Base-by-base conservation (phyloP, 92 coral and sea anemone species). In the Plumapathes pennacea region DNA sequence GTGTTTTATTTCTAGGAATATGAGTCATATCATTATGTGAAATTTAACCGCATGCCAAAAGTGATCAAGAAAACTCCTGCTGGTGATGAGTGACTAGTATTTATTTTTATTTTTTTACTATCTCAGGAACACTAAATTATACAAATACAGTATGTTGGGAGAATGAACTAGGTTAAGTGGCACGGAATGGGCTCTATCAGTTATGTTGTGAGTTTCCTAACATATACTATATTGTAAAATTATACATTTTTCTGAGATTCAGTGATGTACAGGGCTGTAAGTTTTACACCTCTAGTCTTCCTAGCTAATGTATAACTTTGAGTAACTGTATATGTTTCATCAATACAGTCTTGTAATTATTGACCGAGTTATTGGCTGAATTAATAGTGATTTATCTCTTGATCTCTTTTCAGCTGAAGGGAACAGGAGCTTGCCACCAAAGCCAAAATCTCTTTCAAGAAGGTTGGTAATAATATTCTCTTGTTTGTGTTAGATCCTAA, bases 11-110 rank as follows among this genome's bases (percentile, higher is more conserved):
- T 60, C 42, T 39, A 92, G 94, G 98, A 92, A 62, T 92, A 69
- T 76, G 96, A 92, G 43, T 83, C 98, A 1, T 92, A 88, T 51
- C 89, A 92, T 58, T 60, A 64, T 71, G 98, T 92, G n/a, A 92
- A 92, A 76, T 92, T 92, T 32, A 92, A 92, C 68, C 71, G 84
- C 18, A 70, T 62, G 52, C 98, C 98, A 58, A 92, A 92, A 70
- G 71, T 88, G 13, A 92, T 80, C 43, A 92, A 84, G 78, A 92
- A 89, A 66, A 48, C 60, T 9, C 44, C 63, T 19, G 46, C 78
- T 18, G 83, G 85, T 71, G 85, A 88, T 89, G 63, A 80, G 90
- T 23, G 38, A 19, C 39, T 8, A 17, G 28, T 34, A 25, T 1
- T 10, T 1, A 1, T 27, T 6, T 25, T n/a, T 26, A 32, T 25